Percentiles rank a stretch among this genome's conserved stretches.
These are phyloP conservation scores for Magallana nippona DNA, from an alignment of 2,888 invertebrate genomes.

Conservation along the genomic window DNA sequence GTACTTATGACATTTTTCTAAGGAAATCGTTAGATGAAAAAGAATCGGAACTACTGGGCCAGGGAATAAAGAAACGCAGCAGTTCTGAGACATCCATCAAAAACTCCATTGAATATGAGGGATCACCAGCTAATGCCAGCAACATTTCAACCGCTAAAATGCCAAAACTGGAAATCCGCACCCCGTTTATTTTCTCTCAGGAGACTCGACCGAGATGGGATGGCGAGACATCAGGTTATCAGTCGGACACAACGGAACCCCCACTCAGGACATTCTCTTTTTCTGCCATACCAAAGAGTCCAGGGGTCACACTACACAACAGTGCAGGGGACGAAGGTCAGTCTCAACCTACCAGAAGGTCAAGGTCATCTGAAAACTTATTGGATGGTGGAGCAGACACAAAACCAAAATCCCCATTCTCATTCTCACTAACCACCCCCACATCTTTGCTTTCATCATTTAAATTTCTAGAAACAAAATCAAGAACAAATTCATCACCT, in stretches of 20 bases:
- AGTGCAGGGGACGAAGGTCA: not conserved
- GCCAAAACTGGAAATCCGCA: constrained; percentile 71
- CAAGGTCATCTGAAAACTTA: constrained; percentile 70
- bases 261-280: constrained; percentile 36
- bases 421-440: constrained; percentile 69
- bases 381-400: constrained; percentile 47
- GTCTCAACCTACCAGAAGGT: constrained; percentile 58
- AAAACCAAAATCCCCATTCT: constrained; percentile 61
- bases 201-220: constrained; percentile 55
- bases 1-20: not conserved
- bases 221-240: constrained; percentile 39
- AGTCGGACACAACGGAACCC: not conserved
- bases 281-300: constrained; percentile 22
- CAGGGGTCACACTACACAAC: not conserved
- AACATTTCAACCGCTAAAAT: constrained; percentile 66
- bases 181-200: constrained; percentile 62
- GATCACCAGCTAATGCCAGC: constrained; percentile 28
- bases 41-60: constrained; percentile 6
- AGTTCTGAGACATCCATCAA: constrained; percentile 61
- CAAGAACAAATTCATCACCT: constrained; percentile 35
- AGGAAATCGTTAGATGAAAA: constrained; percentile 57
- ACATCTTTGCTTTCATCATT: constrained; percentile 69
- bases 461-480: constrained; percentile 64
- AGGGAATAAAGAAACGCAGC: constrained; percentile 59
- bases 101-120: constrained; percentile 50